These are phyloP conservation scores for Thyatira batis DNA, from an alignment of 2,888 invertebrate species.

Conservation along the genomic window DNA sequence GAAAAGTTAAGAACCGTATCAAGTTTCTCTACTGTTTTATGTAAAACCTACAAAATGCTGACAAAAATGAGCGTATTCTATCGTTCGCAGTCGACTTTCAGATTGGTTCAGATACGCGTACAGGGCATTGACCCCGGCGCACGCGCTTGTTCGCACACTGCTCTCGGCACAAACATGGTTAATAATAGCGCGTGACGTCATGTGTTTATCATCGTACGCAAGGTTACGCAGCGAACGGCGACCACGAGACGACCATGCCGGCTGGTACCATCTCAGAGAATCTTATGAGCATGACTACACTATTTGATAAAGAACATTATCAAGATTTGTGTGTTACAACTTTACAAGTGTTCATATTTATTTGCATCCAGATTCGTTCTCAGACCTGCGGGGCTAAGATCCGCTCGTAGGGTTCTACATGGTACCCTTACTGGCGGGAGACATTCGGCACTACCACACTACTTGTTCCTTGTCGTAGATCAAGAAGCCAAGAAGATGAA, in stretches of 20 bases:
- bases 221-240: slow-evolving; percentile 63
- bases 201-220: slow-evolving; percentile 79
- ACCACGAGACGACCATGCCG: slow-evolving; percentile 50
- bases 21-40: slow-evolving; percentile 10
- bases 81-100: slow-evolving; percentile 44
- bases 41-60: slow-evolving; percentile 38
- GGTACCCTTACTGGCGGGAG: too few species aligned
- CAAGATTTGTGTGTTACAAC: too few species aligned
- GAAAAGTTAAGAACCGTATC: neutral
- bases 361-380: too few species aligned
- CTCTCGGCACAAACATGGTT: slow-evolving; percentile 62
- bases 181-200: slow-evolving; percentile 76
- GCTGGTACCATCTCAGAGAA: slow-evolving; percentile 17
- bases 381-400: too few species aligned
- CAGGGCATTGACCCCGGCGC: slow-evolving; percentile 67
- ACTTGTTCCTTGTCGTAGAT: too few species aligned
- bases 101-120: slow-evolving; percentile 54
- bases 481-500: too few species aligned
- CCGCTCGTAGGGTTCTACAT: too few species aligned
- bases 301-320: slow-evolving; percentile 1
- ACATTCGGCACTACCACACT: too few species aligned
- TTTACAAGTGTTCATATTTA: too few species aligned
- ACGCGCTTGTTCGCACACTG: slow-evolving; percentile 54
- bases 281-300: slow-evolving; percentile 4
- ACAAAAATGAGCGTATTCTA: slow-evolving; percentile 42